A percentile compares a stretch with the other conserved stretches of the same genome.
Evolutionary conservation across 2,888 invertebrate species (phyloP).

Genomic region (Idaea aversata): DNA sequence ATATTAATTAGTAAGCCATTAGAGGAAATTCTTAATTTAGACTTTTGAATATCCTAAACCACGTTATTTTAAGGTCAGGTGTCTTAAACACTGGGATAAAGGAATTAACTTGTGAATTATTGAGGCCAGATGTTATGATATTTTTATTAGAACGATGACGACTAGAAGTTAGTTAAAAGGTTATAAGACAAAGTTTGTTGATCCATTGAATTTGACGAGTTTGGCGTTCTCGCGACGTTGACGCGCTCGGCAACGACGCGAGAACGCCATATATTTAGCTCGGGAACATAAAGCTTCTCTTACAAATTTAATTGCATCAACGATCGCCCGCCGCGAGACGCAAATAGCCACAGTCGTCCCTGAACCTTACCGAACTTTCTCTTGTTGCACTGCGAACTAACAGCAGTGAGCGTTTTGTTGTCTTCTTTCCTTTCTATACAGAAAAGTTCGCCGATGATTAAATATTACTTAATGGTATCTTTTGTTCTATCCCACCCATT

Average conservation of each 20-base stretch:
- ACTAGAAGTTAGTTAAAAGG: constrained; percentile 17
- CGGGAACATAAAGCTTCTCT: constrained; percentile 69
- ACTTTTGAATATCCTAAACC: too few relatives aligned
- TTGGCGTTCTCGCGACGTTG: too few relatives aligned
- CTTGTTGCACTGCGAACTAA: constrained; percentile 46
- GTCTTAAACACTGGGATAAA: too few relatives aligned
- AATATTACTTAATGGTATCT: neutral
- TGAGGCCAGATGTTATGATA: too few relatives aligned
- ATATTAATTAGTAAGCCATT: too few relatives aligned
- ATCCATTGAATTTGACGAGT: constrained; percentile 44
- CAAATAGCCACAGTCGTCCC: constrained; percentile 74
- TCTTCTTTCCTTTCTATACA: constrained; percentile 43
- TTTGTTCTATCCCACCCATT: too few relatives aligned
- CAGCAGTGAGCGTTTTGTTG: constrained; percentile 31
- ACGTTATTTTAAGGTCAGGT: neutral
- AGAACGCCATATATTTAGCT: constrained; percentile 64
- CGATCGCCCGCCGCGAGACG: constrained; percentile 74
- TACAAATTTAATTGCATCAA: constrained; percentile 78
- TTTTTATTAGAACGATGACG: constrained; percentile 18
- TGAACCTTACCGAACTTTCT: constrained; percentile 77
- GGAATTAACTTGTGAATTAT: too few relatives aligned
- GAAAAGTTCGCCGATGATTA: constrained; percentile 21
- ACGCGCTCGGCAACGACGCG: constrained; percentile 56
- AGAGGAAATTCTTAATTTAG: too few relatives aligned
- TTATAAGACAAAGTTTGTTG: too few relatives aligned